Evolutionary conservation across 1,140 invertebrate genomes (phyloP), one percentile per base, ranked within the genome.

Genomic region (Conus betulinus): DNA sequence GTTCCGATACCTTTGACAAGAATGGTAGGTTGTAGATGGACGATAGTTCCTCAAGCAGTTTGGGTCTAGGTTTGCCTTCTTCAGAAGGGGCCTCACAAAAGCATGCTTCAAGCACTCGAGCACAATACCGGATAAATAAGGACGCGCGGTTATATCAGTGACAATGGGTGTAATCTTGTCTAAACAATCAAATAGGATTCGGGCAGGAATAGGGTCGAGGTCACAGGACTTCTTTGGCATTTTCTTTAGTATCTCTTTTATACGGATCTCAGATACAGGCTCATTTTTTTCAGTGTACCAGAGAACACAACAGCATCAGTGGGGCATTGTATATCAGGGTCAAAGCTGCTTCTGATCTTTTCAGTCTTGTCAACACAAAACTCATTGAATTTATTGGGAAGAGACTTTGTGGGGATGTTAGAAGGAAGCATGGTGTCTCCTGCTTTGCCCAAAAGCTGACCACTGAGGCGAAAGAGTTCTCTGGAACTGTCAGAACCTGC

Each of bases 1-100:
- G 52, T 11, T 84, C 55, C 7, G 60, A 60, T 5, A 84, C 53
- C 25, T 84, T 84, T 13, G 55, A 84, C 52, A 84, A 60, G 27
- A 57, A 84, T 11, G 83, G 60, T n/a, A 84, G 53, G 57, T 84
- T 84, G 15, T 51, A 84, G 6, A 84, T 52, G 83, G 83, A 60
- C 27, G 51, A 11, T 84, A 60, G n/a, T 84, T 15, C 53, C 60
- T 84, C 25, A 53, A n/a, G 25, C 27, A 23, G 15, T 84, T 55
- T 11, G 83, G 53, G n/a, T 84, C 15, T 3, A 57, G 39, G 27
- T 51, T 81, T 10, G 52, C 17, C 6, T 57, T 81, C 20, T 81
- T 81, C 3, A 81, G 23, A 81, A 11, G 39, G 17, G 79, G 39
- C 17, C 39, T 81, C 27, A 81, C 79, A 25, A 81, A 27, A 27